These are phyloP conservation scores for Oryctes rhinoceros DNA, from an alignment of 1,140 invertebrate genomes.

Conservation along the genomic window DNA sequence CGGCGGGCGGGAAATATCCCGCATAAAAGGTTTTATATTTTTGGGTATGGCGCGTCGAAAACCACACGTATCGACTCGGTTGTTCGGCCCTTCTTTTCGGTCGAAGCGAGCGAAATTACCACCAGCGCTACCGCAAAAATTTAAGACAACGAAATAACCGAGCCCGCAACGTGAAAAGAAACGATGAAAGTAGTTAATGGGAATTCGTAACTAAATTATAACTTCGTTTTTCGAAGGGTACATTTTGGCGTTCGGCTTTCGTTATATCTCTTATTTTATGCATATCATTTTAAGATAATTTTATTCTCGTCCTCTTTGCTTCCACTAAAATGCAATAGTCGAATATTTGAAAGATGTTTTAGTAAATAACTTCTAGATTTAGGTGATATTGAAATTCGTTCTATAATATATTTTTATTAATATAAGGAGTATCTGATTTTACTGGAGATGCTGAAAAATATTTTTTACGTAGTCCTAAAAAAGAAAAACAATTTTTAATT, in stretches of 20 bases:
- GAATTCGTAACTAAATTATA: conserved; percentile 22
- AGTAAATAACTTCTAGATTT: no score
- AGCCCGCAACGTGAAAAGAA: background rate
- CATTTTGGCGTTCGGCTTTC: background rate
- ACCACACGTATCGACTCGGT: conserved; percentile 31
- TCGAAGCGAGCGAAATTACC: background rate
- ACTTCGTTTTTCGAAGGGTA: conserved; percentile 3
- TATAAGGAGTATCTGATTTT: no score
- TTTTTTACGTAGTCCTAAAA: no score
- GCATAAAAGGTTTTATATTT: conserved; percentile 33
- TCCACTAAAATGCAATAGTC: no score
- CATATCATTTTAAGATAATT: no score
- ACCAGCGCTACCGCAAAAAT: conserved; percentile 26
- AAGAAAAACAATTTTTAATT: no score
- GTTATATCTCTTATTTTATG: no score
- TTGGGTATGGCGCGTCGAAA: conserved; percentile 3
- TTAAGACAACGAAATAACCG: conserved; percentile 24
- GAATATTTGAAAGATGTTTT: no score
- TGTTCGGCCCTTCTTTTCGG: conserved; percentile 9
- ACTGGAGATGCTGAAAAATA: no score
- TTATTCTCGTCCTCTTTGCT: no score
- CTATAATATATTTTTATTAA: no score
- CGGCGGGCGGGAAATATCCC: background rate
- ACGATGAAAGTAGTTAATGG: conserved; percentile 21
- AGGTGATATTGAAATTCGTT: no score